phyloP scores from a whole-genome alignment of 2,113 vertebrate species.

The Phyllostomus discolor region DNA sequence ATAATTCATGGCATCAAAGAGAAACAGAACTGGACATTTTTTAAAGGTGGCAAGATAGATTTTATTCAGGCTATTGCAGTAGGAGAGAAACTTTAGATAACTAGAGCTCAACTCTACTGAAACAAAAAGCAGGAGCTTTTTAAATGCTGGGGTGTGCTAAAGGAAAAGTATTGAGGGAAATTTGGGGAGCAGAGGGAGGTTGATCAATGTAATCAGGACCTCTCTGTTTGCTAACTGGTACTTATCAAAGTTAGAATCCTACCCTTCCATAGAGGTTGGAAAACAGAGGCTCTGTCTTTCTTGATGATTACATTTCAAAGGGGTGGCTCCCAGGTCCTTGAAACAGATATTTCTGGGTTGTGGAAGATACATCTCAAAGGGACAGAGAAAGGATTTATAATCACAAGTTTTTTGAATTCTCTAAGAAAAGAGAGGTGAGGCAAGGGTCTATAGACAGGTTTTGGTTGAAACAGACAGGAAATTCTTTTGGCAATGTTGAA shows the following conservation, averaged over 20 bases:
- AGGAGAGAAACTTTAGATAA: too few species aligned
- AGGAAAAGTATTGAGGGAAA: background rate
- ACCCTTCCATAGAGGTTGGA: background rate
- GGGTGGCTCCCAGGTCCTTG: background rate
- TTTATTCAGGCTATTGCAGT: too few species aligned
- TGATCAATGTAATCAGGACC: background rate
- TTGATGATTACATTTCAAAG: conserved; percentile 31
- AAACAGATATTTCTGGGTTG: too few species aligned
- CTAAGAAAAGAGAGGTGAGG: background rate
- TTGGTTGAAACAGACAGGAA: background rate
- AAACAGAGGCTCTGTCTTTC: background rate
- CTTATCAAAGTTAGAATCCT: conserved; percentile 8
- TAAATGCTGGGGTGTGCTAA: background rate
- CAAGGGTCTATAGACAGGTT: background rate
- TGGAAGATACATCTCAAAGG: too few species aligned
- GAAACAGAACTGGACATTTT: background rate
- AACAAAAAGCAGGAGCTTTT: background rate
- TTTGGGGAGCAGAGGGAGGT: background rate
- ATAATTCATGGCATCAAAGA: background rate
- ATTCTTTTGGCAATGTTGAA: background rate
- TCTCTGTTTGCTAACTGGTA: background rate
- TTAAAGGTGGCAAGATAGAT: background rate
- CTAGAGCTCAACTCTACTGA: too few species aligned
- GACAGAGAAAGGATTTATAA: too few species aligned
- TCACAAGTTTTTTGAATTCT: background rate